Evolutionary conservation across 2,888 invertebrate species (phyloP).

Genomic region (Koerneria pararmatus): DNA sequence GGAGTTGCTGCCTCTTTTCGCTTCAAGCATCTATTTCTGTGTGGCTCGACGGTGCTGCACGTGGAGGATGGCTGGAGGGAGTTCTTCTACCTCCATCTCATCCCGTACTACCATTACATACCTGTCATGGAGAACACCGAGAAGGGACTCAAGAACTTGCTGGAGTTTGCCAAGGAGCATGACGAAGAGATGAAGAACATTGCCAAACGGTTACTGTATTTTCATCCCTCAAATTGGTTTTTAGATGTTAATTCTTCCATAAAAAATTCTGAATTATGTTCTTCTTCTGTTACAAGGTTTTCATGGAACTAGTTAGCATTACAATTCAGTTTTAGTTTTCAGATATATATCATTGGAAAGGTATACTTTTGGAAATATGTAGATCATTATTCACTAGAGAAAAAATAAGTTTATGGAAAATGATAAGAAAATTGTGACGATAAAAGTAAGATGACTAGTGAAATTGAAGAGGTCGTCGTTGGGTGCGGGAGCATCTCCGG

Average conservation of each 20-base stretch:
- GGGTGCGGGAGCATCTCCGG: not conserved
- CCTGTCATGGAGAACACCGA: constrained; percentile 14
- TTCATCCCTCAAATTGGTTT: no score
- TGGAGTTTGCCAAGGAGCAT: constrained; percentile 18
- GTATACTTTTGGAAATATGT: no score
- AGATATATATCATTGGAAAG: no score
- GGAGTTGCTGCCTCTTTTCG: constrained; percentile 95
- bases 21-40: constrained; percentile 89
- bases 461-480: not conserved
- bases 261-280: no score
- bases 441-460: no score
- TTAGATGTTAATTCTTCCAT: no score
- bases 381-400: no score
- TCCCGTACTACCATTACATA: constrained; percentile 21
- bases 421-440: no score
- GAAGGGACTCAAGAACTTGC: constrained; percentile 2
- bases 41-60: constrained; percentile 86
- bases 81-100: constrained; percentile 20
- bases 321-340: no score
- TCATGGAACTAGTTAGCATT: no score
- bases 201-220: constrained; percentile 7
- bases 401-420: no score
- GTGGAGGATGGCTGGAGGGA: constrained; percentile 71
- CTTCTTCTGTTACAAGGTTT: no score
- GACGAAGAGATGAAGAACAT: constrained; percentile 23